Base-by-base conservation (phyloP, 64 coral and sea anemone genomes). In the Acropora yongei region DNA sequence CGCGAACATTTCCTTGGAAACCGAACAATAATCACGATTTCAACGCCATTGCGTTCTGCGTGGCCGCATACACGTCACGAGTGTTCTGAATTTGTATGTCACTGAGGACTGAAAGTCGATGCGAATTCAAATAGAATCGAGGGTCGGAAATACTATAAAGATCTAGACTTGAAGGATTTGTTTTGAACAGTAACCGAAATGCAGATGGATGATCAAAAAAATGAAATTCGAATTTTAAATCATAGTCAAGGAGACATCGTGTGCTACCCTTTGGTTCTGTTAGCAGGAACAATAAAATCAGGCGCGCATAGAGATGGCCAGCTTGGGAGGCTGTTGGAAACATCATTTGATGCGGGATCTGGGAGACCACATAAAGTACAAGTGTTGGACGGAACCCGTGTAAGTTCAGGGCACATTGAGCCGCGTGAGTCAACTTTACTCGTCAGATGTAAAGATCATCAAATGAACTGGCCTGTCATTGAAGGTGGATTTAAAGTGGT, bases 401-500 rank as follows among this genome's bases (percentile, higher is more conserved):
- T 77, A 2, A 43, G 51, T 67, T 12, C 78, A 42, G 73, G 3
- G 11, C 18, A 43, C 47, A 12, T 55, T 68, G 0, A 57, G 12
- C 47, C 83, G 47, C 53, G 69, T 5, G 51, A 78, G 10, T 68
- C 42, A 44, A 71, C 44, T 19, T 71, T 85, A 71, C 44, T 68
- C 16, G 44, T 85, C 3, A 85, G 7, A 85, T 71, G 58, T 71
- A 46, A 44, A 3, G 7, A 49, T 71, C 82, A 85, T 71, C 5
- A 85, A 85, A 74, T 48, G 44, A 48, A 20, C 6, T 99, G 97
- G 97, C 97, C 97, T 2, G 67, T 99, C 18, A 60, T 89, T 1
- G 49, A 61, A 76, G 84, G 75, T 86, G 94, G 82, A 49, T 99
- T 99, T 89, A 99, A 99, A 76, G 91, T 67, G 3, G 77, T 99